Evolutionary conservation across 2,888 invertebrate species (phyloP), one percentile per base, ranked within the genome.

Genomic region (Nudaria mundana): DNA sequence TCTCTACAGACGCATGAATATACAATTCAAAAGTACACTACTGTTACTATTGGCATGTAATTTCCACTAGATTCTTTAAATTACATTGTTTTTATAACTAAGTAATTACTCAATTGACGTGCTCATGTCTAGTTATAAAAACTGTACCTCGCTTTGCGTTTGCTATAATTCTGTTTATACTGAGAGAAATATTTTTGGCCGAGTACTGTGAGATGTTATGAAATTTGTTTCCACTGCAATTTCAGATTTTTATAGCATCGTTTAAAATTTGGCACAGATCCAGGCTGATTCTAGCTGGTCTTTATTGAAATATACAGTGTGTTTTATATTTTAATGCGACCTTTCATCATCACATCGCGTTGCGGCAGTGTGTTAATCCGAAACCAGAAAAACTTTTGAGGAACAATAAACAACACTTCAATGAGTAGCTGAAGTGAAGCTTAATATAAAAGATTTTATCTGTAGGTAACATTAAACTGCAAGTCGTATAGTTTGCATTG

Each of bases 161-260:
- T 54, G 56, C 53, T 52, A 60, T 57, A 56, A 58, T 57, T 66
- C 71, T 80, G 80, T 79, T 81, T 77, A 76, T 65, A 61, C 55
- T 59, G 57, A 49, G 52, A 66, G 52, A 63, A 68, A 71, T 81
- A 79, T 80, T 78, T 79, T 77, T 75, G 70, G 76, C 71, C 68
- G 70, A 66, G 62, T 59, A 59, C 63, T 66, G 66, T 52, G 53
- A 52, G 57, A 64, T 63, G 60, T 64, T 66, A 66, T 55, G 54
- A 70, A 63, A 69, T 66, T 78, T 76, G 76, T 76, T 76, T 66
- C 63, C 68, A 52, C 74, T 79, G 78, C 71, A 82, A 75, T 71
- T 80, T 77, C 64, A 66, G 65, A 71, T 76, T 81, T 86, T 85
- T 82, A 85, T 82, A 71, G 73, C 75, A 73, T 75, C 78, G 74